Conservation (phyloP, 2,113 vertebrate species). For the Psittacula cyanocephala region DNA sequence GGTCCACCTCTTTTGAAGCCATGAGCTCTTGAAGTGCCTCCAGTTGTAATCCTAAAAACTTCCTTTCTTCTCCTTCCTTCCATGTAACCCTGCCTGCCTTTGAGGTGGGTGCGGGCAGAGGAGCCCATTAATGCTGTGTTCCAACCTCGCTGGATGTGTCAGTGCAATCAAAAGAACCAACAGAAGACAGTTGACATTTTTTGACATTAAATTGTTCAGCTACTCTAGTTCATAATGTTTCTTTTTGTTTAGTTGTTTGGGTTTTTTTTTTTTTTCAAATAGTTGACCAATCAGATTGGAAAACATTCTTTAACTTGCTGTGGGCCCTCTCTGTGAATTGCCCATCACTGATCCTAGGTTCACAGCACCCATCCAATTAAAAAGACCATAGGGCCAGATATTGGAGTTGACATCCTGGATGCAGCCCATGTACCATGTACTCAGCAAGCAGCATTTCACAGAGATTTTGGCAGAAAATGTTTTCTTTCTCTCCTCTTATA, state of each 20-base stretch:
- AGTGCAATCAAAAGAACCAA: background rate
- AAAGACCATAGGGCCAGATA: background rate
- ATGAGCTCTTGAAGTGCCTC: background rate
- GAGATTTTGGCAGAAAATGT: background rate
- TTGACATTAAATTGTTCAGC: background rate
- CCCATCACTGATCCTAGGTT: background rate
- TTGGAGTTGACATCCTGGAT: background rate
- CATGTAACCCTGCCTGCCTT: background rate
- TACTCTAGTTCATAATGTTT: background rate
- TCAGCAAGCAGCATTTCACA: background rate
- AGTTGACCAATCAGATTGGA: background rate
- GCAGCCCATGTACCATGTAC: background rate
- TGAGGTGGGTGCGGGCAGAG: background rate
- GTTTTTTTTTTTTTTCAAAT: rapidly evolving
- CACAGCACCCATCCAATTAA: background rate
- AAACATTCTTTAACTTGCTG: background rate
- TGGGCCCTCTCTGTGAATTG: background rate
- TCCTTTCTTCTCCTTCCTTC: background rate
- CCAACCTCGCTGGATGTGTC: background rate
- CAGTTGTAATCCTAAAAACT: background rate
- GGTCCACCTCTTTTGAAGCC: background rate
- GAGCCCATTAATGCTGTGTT: background rate
- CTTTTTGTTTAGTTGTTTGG: background rate
- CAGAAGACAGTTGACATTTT: background rate
- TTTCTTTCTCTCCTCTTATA: background rate